These are phyloP conservation scores for Pseudomyrmex sp. DNA, from an alignment of 1,140 invertebrate species.

Conservation along the genomic window DNA sequence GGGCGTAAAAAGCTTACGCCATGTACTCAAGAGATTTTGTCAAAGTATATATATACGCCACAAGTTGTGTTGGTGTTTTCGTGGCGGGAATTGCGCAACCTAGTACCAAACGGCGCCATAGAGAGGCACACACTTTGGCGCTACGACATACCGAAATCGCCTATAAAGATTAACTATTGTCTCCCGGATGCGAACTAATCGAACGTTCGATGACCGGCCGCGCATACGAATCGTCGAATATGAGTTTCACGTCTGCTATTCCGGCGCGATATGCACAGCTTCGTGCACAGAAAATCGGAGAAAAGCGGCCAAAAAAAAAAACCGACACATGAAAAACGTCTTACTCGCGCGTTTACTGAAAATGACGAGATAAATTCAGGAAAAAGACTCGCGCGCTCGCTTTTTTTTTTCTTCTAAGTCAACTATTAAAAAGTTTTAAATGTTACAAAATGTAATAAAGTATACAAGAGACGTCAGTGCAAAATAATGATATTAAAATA, in stretches of 20 bases:
- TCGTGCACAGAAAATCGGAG: slow-evolving; percentile 31
- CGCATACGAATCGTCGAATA: slow-evolving; percentile 70
- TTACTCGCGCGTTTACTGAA: slow-evolving; percentile 15
- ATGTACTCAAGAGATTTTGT: background rate
- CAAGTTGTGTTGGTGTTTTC: background rate
- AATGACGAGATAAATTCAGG: slow-evolving; percentile 14
- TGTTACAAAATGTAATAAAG: background rate
- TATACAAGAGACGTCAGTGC: background rate
- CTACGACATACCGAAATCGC: slow-evolving; percentile 52
- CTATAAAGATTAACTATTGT: slow-evolving; percentile 62
- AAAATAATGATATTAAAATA: too few species aligned
- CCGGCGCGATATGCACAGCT: slow-evolving; percentile 62
- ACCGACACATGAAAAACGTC: slow-evolving; percentile 12
- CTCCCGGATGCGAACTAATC: slow-evolving; percentile 43
- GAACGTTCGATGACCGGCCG: slow-evolving; percentile 53
- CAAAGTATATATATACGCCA: background rate
- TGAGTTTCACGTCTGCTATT: slow-evolving; percentile 63
- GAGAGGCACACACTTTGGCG: slow-evolving; percentile 16
- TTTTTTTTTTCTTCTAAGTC: background rate
- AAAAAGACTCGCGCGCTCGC: background rate
- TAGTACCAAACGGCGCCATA: slow-evolving; percentile 10
- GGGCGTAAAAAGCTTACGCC: slow-evolving; percentile 1
- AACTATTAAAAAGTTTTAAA: background rate
- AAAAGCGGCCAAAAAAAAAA: slow-evolving; percentile 30
- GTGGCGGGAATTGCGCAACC: slow-evolving; percentile 31